Base-by-base conservation (phyloP, 2,888 invertebrate genomes). In the Ceramica pisi region DNA sequence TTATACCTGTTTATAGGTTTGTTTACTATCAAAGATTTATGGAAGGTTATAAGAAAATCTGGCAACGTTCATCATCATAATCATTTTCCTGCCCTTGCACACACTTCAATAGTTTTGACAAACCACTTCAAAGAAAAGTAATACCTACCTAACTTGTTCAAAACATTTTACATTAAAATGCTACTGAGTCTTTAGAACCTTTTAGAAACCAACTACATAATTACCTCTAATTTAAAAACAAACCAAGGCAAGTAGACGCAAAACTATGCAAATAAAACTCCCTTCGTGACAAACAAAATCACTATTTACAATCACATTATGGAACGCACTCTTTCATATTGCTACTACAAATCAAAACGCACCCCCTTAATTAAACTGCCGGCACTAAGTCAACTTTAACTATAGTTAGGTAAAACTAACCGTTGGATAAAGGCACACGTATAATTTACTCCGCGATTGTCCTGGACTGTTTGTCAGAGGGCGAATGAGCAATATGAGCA, bases 341-440 rank as follows among this genome's bases (percentile, higher is more conserved):
- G 88, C 87, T 84, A 88, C 90, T 86, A 94, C 93, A 93, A 94
- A 94, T 95, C 94, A 94, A 91, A 93, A 85, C 85, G 88, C 92
- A 90, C 95, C 94, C 94, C 92, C 94, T 92, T 94, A 94, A 95
- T 94, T 94, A 94, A 94, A 92, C 90, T 87, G 90, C 87, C 90
- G 86, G 91, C 92, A 92, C 92, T 94, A 92, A 93, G 94, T 94
- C 93, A 94, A 95, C 94, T 90, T 83, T 89, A 87, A 88, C 91
- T 90, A 90, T 91, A 74, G 64, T 71, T 74, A 92, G 87, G 87
- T 88, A 83, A 91, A 92, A 92, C 90, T 92, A 88, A 87, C 87
- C 85, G 86, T 83, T 87, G 87, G 92, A 91, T 91, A 90, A 91
- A 91, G 88, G 91, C 90, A 87, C 86, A 87, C 86, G 88, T 91